Evolutionary conservation across 2,888 invertebrate species (phyloP), one percentile per base, ranked within the genome.

Genomic region (Sphinx pinastri): DNA sequence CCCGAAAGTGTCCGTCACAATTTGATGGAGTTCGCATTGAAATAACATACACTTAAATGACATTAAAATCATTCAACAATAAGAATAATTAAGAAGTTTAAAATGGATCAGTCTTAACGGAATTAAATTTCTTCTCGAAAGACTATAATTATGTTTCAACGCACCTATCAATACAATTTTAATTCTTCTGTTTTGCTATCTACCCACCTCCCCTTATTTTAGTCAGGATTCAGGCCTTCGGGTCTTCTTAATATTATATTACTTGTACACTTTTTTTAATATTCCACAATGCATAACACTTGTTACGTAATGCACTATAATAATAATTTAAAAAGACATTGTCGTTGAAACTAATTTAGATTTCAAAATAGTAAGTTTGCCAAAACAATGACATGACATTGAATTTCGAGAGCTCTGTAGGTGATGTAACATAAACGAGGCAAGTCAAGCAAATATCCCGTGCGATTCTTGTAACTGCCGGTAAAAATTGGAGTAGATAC

Each of bases 1-100:
- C 76, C 73, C 76, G 74, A 74, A 75, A 83, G 80, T 76, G 79
- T 76, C 78, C 82, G 80, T 84, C 83, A 81, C 80, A 77, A 75
- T 79, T 78, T 82, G 80, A 84, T 81, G 80, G 79, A 79, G 81
- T 80, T 81, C 76, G 74, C 55, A 70, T 70, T 69, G 55, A 63
- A 63, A 45, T 31, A 63, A 63, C 54, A 63, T 63, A 66, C 55
- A 45, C 51, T 68, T 49, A 16, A 31, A 55, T 67, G 14, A 12
- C 60, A 60, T 16, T 19, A 1, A 16, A 60, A 47, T 47, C 12
- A 16, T 45, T 60, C 38, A 6, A 38, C 16, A 11, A 10, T 19
- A 8, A 16, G 10, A 51, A 51, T 10, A 51, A 12, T 13, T n/a
- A n/a, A 54, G 16, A 16, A 54, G 0, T 6, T 54, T 54, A 54